These are phyloP conservation scores for Microplitis mediator DNA, from an alignment of 1,140 invertebrate genomes.

Conservation along the genomic window DNA sequence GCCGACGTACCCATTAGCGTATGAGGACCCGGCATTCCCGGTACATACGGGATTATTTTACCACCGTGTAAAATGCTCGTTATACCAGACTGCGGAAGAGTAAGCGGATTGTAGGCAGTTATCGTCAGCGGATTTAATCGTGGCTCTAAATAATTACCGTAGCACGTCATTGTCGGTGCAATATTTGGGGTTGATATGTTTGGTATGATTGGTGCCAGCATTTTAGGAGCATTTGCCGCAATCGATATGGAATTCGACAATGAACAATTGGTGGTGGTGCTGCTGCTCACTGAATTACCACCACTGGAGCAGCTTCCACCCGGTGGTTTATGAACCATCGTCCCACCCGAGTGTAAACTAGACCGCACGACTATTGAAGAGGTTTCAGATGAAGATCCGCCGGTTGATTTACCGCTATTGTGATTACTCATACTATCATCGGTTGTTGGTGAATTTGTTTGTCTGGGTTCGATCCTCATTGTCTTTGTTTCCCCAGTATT, in stretches of 20 bases:
- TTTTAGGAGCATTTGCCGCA: constrained; percentile 64
- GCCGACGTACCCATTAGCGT: constrained; percentile 57
- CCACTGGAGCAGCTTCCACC: constrained; percentile 37
- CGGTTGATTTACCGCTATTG: constrained; percentile 33
- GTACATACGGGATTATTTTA: constrained; percentile 81
- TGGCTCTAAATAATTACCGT: constrained; percentile 52
- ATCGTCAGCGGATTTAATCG: constrained; percentile 61
- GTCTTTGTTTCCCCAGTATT: constrained; percentile 72
- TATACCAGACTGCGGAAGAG: constrained; percentile 54
- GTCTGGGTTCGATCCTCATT: constrained; percentile 71
- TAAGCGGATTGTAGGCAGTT: constrained; percentile 75
- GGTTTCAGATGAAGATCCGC: constrained; percentile 56
- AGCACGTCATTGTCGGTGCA: constrained; percentile 55
- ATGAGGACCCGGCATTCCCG: constrained; percentile 84
- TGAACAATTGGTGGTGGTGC: constrained; percentile 33
- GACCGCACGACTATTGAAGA: constrained; percentile 73
- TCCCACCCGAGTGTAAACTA: constrained; percentile 75
- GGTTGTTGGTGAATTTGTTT: constrained; percentile 50
- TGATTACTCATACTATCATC: constrained; percentile 37
- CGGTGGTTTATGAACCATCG: constrained; percentile 67
- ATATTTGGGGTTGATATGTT: constrained; percentile 67
- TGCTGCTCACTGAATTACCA: constrained; percentile 17
- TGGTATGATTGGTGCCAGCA: constrained; percentile 65
- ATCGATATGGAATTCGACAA: constrained; percentile 51
- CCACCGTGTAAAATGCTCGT: constrained; percentile 62